These are phyloP conservation scores for Andricus curvator DNA, from an alignment of 2,888 invertebrate genomes.

Conservation along the genomic window DNA sequence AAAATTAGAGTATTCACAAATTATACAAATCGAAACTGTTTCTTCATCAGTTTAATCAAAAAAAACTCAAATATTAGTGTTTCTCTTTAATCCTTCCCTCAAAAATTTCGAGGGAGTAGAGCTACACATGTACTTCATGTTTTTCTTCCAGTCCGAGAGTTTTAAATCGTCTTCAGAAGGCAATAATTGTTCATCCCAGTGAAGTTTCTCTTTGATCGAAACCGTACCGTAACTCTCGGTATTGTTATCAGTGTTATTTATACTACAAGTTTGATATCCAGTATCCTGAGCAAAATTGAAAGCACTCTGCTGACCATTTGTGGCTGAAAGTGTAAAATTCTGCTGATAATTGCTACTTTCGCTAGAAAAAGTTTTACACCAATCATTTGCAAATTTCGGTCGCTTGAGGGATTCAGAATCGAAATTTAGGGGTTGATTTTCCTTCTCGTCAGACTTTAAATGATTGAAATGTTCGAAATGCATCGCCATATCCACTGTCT, in stretches of 20 bases:
- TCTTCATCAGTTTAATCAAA: not conserved
- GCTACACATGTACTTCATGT: conserved; percentile 68
- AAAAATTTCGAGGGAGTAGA: conserved; percentile 72
- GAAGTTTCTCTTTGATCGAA: conserved; percentile 59
- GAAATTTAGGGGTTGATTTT: not conserved
- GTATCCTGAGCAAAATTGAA: conserved; percentile 70
- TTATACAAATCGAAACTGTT: not conserved
- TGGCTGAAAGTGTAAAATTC: conserved; percentile 63
- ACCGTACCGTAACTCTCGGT: conserved; percentile 63
- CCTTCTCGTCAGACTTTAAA: conserved; percentile 49
- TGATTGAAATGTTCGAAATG: conserved; percentile 53
- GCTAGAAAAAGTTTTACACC: conserved; percentile 59
- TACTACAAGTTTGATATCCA: conserved; percentile 74
- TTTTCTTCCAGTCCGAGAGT: conserved; percentile 68
- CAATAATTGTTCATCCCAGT: conserved; percentile 63
- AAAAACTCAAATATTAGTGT: conserved; percentile 2
- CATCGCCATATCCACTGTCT: conserved; percentile 57
- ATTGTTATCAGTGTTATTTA: conserved; percentile 62
- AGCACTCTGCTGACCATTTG: conserved; percentile 63
- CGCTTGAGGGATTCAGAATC: conserved; percentile 41
- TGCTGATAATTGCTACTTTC: conserved; percentile 62
- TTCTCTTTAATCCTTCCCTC: conserved; percentile 17
- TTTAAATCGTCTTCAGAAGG: conserved; percentile 63
- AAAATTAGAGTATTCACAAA: not conserved
- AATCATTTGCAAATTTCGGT: conserved; percentile 48